phyloP scores from a whole-genome alignment of 2,797 vertebrate species.

The Dermochelys coriacea region DNA sequence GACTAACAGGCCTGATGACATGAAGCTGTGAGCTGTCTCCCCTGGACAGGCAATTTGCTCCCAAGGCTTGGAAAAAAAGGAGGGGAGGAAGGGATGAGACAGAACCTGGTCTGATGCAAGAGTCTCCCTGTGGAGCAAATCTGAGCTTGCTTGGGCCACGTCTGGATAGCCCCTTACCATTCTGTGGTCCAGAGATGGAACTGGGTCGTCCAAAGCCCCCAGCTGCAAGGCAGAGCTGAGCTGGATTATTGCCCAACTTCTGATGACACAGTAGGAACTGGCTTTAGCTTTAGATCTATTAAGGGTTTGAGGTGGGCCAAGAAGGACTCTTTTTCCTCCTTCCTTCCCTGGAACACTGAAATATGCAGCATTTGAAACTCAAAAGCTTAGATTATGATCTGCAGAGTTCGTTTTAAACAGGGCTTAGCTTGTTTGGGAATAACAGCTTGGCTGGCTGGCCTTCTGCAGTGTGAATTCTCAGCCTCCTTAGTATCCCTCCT shows the following conservation, averaged over 20 bases:
- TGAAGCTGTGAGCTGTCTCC: background rate
- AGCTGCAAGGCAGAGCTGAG: rapidly evolving
- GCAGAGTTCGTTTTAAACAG: background rate
- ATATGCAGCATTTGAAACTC: background rate
- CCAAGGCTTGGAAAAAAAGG: background rate
- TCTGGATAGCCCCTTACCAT: background rate
- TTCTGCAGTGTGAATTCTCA: background rate
- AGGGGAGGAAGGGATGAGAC: background rate
- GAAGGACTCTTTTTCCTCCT: background rate
- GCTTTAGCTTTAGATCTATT: background rate
- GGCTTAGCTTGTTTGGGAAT: rapidly evolving
- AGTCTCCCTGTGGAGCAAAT: background rate
- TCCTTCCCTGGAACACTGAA: rapidly evolving
- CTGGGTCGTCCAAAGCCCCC: background rate
- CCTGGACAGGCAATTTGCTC: background rate
- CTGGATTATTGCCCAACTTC: rapidly evolving
- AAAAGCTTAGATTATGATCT: rapidly evolving
- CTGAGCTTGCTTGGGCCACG: background rate
- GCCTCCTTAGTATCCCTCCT: background rate
- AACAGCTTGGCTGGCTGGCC: rapidly evolving
- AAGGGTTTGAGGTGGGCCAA: background rate
- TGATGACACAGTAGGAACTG: background rate
- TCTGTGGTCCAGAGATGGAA: background rate
- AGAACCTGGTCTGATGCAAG: background rate
- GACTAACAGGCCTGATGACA: rapidly evolving